A percentile compares a stretch with the other conserved stretches of the same genome.
Conservation (phyloP, 2,113 vertebrate genomes). For the Octodon degus region DNA sequence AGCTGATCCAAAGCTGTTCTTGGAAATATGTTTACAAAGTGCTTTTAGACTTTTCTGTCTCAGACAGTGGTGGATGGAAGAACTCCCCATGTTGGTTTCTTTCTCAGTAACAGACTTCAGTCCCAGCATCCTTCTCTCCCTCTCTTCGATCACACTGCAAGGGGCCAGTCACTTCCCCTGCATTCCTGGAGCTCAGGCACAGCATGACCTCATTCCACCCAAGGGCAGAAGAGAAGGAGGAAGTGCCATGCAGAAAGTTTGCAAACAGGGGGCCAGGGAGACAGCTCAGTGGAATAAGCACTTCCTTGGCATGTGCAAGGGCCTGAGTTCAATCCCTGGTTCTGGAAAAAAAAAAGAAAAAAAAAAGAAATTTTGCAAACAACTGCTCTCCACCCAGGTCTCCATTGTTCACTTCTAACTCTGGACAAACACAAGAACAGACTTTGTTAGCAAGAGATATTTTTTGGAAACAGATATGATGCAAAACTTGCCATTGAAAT, state of each 20-base stretch:
- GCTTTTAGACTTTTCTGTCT: background rate
- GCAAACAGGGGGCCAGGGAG: no score
- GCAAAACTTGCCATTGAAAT: background rate
- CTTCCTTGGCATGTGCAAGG: no score
- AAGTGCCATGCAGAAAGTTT: no score
- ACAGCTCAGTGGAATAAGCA: no score
- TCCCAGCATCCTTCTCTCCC: background rate
- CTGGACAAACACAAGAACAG: background rate
- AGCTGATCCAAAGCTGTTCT: background rate
- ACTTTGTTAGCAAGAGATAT: background rate
- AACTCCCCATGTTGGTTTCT: background rate
- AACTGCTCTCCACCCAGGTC: no score
- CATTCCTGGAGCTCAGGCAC: no score
- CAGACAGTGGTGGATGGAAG: background rate
- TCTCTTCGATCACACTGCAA: background rate
- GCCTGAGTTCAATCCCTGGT: no score
- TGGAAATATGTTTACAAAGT: no score
- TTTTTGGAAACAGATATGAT: background rate
- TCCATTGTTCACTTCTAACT: background rate
- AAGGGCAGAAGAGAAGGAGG: no score
- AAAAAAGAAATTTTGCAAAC: no score
- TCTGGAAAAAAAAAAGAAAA: no score
- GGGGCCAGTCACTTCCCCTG: background rate
- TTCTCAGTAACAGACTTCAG: background rate
- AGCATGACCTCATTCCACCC: no score